Conservation (phyloP, 2,113 vertebrate genomes). For the Aythya baeri region DNA sequence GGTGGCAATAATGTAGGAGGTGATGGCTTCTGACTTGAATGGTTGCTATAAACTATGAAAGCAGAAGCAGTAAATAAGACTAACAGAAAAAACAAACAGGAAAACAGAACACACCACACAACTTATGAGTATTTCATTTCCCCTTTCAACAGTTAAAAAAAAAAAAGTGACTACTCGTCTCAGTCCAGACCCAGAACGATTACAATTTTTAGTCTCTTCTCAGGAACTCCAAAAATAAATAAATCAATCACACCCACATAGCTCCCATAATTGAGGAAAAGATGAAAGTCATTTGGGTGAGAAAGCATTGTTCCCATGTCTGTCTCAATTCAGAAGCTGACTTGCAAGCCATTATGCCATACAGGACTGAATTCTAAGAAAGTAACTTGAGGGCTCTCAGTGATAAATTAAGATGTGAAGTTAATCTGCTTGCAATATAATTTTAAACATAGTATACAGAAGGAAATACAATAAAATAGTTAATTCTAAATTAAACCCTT, state of each 20-base stretch:
- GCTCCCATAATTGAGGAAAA: background rate
- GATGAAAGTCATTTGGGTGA: background rate
- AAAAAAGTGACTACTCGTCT: background rate
- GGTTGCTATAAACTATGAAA: constrained; percentile 67
- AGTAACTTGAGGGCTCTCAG: background rate
- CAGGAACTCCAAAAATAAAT: background rate
- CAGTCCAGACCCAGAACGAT: rapidly evolving
- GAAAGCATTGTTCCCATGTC: rapidly evolving
- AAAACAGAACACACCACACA: background rate
- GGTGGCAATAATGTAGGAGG: constrained; percentile 63
- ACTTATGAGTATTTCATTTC: background rate
- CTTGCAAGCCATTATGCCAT: rapidly evolving
- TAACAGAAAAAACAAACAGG: background rate
- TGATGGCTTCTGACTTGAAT: constrained; percentile 68
- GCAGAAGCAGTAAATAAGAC: constrained; percentile 54
- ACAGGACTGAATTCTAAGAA: background rate
- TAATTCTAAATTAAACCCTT: background rate
- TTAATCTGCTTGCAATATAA: background rate
- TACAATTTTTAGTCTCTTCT: background rate
- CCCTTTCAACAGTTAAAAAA: background rate
- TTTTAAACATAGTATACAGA: background rate
- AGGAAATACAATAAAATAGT: background rate
- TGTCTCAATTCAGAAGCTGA: background rate
- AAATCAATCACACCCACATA: background rate
- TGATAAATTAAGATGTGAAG: background rate